Evolutionary conservation across 2,797 vertebrate species (phyloP).

Genomic region (Babyrousa celebensis): DNA sequence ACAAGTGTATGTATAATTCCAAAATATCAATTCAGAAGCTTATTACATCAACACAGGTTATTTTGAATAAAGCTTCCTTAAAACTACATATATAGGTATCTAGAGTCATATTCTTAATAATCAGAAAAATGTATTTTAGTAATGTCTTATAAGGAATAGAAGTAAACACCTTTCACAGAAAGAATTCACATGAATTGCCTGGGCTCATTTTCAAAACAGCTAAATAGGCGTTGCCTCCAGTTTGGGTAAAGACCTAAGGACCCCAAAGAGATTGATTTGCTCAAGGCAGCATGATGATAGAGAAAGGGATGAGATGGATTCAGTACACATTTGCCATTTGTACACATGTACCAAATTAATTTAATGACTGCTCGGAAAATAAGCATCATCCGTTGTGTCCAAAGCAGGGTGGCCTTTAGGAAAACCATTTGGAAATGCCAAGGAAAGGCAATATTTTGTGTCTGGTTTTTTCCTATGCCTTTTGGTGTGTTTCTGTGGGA

Average conservation of each 20-base stretch:
- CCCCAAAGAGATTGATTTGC: background rate
- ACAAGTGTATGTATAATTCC: background rate
- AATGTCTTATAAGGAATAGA: background rate
- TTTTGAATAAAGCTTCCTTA: background rate
- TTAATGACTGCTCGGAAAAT: background rate
- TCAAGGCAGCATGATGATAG: background rate
- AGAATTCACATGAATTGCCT: slow-evolving; percentile 23
- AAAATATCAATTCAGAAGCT: background rate
- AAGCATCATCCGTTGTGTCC: background rate
- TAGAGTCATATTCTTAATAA: slow-evolving; percentile 11
- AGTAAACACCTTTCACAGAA: background rate
- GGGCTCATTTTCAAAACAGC: slow-evolving; percentile 18
- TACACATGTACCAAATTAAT: background rate
- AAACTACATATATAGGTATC: background rate
- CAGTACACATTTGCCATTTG: background rate
- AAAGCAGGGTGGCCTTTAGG: background rate
- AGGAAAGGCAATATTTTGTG: background rate
- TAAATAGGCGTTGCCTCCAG: background rate
- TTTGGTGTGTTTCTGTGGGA: background rate
- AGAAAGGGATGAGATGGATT: background rate
- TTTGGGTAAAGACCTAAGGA: background rate
- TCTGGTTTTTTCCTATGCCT: background rate
- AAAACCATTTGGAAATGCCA: background rate
- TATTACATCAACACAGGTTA: background rate
- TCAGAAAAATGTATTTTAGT: background rate